phyloP scores from a whole-genome alignment of 2,888 invertebrate genomes.

The Vanessa cardui region DNA sequence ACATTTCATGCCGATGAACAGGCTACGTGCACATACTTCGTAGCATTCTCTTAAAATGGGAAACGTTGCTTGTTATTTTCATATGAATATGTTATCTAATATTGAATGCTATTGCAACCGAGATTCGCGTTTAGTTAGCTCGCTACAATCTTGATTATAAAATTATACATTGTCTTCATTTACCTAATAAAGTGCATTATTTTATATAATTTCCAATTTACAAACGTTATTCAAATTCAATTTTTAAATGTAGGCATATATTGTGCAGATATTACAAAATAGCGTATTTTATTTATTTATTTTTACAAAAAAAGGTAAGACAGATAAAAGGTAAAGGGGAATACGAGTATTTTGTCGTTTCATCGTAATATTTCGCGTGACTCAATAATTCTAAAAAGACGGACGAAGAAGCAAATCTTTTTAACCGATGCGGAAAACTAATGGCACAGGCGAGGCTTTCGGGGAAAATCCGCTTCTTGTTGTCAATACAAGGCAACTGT shows the following conservation, averaged over 20 bases:
- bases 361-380: constrained; percentile 68
- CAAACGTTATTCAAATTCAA: background rate
- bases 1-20: constrained; percentile 81
- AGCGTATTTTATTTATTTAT: no score
- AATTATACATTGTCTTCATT: background rate
- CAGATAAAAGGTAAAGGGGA: constrained; percentile 39
- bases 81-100: constrained; percentile 33
- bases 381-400: constrained; percentile 76
- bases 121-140: background rate
- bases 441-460: constrained; percentile 82
- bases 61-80: constrained; percentile 50
- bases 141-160: background rate
- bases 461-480: constrained; percentile 80
- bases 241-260: background rate
- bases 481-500: constrained; percentile 81
- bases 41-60: constrained; percentile 61
- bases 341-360: constrained; percentile 53
- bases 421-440: constrained; percentile 82
- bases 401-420: constrained; percentile 78
- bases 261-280: background rate
- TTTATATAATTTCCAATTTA: background rate
- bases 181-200: background rate
- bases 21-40: constrained; percentile 68
- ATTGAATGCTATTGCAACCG: constrained; percentile 7
- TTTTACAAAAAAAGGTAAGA: background rate